These are phyloP conservation scores for Phrynocephalus forsythii DNA, from an alignment of 2,797 vertebrate species.

Conservation along the genomic window DNA sequence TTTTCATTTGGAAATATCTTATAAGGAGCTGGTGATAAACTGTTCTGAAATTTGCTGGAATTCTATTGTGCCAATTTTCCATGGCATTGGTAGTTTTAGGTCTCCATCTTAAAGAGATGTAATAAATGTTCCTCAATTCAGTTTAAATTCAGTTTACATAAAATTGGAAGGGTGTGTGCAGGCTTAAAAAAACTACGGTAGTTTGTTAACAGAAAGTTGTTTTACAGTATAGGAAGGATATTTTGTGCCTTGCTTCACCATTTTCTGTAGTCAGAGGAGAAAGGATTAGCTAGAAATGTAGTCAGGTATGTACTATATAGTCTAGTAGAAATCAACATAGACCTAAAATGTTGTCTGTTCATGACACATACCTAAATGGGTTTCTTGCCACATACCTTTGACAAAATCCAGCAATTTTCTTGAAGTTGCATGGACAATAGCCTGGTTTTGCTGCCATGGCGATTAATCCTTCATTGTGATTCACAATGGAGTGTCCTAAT, in stretches of 20 bases:
- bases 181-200: not conserved
- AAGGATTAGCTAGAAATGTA: slow-evolving; percentile 4
- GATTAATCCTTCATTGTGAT: slow-evolving; percentile 74
- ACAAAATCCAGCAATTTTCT: slow-evolving; percentile 60
- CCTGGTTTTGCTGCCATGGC: slow-evolving; percentile 74
- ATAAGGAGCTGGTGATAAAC: not conserved
- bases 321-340: slow-evolving; percentile 38
- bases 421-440: slow-evolving; percentile 53
- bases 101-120: slow-evolving; percentile 1
- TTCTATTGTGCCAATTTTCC: not conserved
- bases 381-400: slow-evolving; percentile 46
- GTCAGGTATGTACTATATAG: not conserved
- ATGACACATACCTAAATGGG: slow-evolving; percentile 50
- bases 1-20: slow-evolving; percentile 6
- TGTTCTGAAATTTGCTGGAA: not conserved
- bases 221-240: not conserved
- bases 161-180: not conserved
- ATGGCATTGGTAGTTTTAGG: not conserved
- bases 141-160: not conserved
- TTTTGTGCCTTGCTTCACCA: not conserved
- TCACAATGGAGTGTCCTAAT: slow-evolving; percentile 65
- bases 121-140: slow-evolving; percentile 20
- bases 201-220: not conserved
- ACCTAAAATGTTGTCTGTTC: slow-evolving; percentile 34
- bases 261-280: slow-evolving; percentile 15